Conservation (phyloP, 2,888 invertebrate species). For the Polydrusus pterygomalis region DNA sequence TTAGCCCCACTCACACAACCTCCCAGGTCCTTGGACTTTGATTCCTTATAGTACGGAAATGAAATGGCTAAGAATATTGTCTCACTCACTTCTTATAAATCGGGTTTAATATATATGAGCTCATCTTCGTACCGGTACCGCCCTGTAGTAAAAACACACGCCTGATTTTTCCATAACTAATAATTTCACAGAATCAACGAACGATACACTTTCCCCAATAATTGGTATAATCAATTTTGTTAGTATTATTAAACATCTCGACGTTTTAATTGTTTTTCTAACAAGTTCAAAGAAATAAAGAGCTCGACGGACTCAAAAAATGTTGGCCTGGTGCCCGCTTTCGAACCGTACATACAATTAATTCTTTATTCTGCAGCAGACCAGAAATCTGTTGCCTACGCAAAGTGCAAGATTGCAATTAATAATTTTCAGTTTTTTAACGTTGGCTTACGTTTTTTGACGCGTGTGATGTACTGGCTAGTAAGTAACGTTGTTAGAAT, state of each 20-base stretch:
- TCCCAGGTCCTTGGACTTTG: too few relatives aligned
- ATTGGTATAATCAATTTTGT: conserved; percentile 12
- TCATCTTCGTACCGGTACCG: not conserved
- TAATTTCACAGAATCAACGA: not conserved
- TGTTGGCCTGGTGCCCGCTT: conserved; percentile 7
- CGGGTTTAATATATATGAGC: too few relatives aligned
- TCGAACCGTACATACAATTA: not conserved
- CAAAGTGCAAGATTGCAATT: conserved; percentile 9
- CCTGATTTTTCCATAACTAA: conserved; percentile 3
- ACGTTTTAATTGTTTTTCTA: conserved; percentile 25
- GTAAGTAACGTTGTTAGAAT: conserved; percentile 15
- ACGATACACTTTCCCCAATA: conserved; percentile 11
- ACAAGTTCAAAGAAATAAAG: conserved; percentile 24
- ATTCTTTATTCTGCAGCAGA: conserved; percentile 23
- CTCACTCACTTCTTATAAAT: too few relatives aligned
- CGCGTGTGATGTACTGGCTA: not conserved
- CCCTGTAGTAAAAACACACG: not conserved
- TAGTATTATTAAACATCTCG: conserved; percentile 3
- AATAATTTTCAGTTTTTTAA: conserved; percentile 16
- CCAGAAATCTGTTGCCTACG: conserved; percentile 12
- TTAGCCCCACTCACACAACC: too few relatives aligned
- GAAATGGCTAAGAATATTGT: too few relatives aligned
- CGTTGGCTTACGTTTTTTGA: conserved; percentile 11
- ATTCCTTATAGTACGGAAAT: too few relatives aligned
- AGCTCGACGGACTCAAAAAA: conserved; percentile 11